A percentile compares a stretch with the other conserved stretches of the same genome.
Conservation (phyloP, 2,113 vertebrate genomes). For the Leucopsar rothschildi region DNA sequence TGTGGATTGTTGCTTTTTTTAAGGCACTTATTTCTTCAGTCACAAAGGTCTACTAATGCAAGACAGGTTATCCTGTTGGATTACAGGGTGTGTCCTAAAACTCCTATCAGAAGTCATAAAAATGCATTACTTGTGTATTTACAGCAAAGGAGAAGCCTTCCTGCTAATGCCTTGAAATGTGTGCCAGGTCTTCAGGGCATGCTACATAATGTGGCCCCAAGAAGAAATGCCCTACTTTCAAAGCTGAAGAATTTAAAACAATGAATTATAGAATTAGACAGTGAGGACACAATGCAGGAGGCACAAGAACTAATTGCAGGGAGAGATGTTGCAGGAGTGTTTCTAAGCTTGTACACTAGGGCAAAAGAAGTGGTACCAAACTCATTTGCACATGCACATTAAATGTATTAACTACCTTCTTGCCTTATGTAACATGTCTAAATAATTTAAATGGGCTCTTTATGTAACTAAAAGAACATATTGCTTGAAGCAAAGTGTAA, state of each 20-base stretch:
- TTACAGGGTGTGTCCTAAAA: not conserved
- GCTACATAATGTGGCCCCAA: not conserved
- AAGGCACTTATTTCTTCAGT: not conserved
- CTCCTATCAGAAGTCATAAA: not conserved
- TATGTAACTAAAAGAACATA: not conserved
- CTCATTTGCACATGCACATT: not conserved
- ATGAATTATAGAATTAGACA: not conserved
- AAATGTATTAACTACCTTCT: not conserved
- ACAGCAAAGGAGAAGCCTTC: not conserved
- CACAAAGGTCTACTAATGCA: not conserved
- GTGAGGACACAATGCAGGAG: not conserved
- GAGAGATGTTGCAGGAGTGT: not conserved
- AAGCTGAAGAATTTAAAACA: not conserved
- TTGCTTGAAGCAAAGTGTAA: not conserved
- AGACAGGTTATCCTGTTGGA: not conserved
- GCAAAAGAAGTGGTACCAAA: not conserved
- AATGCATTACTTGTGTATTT: not conserved
- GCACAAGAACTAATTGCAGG: not conserved
- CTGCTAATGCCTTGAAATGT: slow-evolving; percentile 2
- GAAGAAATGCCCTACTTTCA: not conserved
- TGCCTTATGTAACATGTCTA: not conserved
- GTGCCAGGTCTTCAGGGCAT: slow-evolving; percentile 42
- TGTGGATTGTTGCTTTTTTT: not conserved
- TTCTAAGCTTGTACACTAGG: not conserved
- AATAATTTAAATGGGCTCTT: slow-evolving; percentile 37